Evolutionary conservation across 2,113 vertebrate species (phyloP).

Genomic region (Tringa solitaria): DNA sequence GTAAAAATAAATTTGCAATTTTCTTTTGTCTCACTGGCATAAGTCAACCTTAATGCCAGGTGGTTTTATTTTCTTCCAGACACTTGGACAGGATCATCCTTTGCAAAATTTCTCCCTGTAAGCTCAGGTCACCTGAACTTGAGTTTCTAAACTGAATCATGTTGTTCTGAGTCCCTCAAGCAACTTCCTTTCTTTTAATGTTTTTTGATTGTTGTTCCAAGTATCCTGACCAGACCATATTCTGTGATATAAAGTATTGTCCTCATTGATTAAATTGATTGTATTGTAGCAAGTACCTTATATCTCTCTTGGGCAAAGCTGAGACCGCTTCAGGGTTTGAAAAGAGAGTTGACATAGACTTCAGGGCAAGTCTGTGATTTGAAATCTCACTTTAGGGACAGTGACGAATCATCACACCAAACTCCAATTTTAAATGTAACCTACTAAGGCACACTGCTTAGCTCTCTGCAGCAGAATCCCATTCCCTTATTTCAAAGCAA

Average conservation of each 20-base stretch:
- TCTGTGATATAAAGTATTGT: background rate
- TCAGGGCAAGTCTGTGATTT: background rate
- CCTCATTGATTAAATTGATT: background rate
- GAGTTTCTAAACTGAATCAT: background rate
- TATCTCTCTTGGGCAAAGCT: background rate
- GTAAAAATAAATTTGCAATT: background rate
- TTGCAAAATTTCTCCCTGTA: background rate
- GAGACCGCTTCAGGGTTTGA: background rate
- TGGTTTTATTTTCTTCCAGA: background rate
- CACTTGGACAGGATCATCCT: background rate
- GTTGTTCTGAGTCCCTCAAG: background rate
- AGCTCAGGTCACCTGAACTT: background rate
- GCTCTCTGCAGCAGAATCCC: background rate
- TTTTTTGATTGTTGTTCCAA: background rate
- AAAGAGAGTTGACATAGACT: background rate
- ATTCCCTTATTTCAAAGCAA: background rate
- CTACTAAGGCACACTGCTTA: background rate
- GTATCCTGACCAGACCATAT: background rate
- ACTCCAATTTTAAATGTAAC: background rate
- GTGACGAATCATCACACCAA: background rate
- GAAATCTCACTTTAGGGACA: background rate
- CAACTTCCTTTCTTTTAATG: background rate
- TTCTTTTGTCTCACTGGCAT: background rate
- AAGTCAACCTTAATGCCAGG: background rate
- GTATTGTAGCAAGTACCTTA: background rate